Base-by-base conservation (phyloP, 2,888 invertebrate genomes). In the Ormyrus thymus region DNA sequence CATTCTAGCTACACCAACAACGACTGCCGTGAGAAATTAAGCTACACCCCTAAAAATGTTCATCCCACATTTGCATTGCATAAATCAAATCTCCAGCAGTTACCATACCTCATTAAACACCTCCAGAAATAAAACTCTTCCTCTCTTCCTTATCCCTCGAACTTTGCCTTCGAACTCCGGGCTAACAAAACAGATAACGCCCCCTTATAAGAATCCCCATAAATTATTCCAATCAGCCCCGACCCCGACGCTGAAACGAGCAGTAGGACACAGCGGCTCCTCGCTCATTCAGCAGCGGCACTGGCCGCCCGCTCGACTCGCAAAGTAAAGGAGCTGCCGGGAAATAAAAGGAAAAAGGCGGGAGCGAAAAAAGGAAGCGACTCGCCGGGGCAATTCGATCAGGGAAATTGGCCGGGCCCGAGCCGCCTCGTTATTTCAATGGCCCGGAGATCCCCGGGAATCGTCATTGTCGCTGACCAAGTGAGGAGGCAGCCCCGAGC, bases 381-480 rank as follows among this genome's bases (percentile, higher is more conserved):
- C 15, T 50, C 45, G 50, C 29, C 48, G 71, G 59, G n/a, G 15
- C 72, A 56, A 75, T 78, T 78, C 78, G 74, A 78, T 81, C 74
- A 78, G 75, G 11, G 71, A 71, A 80, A 78, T 78, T 58, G 69
- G 62, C 71, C 55, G 43, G 61, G 53, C 58, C 59, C 29, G 43
- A 11, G 50, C 58, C 71, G 71, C 61, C 73, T 81, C 74, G 79
- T 78, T 80, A 78, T 78, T 69, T 76, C 80, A 72, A 78, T 80
- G 69, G 78, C 29, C 29, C 78, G 61, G 73, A 13, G 48, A 46
- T 68, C 46, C 55, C 55, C 7, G 46, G 51, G 55, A 72, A 83
- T 86, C 85, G 84, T 86, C 86, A 86, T 86, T 84, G 84, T 82
- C 82, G 83, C 84, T 86, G 86, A 87, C 87, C 87, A 84, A 85